phyloP scores from a whole-genome alignment of 2,888 invertebrate genomes.

The Thymelicus acteon region DNA sequence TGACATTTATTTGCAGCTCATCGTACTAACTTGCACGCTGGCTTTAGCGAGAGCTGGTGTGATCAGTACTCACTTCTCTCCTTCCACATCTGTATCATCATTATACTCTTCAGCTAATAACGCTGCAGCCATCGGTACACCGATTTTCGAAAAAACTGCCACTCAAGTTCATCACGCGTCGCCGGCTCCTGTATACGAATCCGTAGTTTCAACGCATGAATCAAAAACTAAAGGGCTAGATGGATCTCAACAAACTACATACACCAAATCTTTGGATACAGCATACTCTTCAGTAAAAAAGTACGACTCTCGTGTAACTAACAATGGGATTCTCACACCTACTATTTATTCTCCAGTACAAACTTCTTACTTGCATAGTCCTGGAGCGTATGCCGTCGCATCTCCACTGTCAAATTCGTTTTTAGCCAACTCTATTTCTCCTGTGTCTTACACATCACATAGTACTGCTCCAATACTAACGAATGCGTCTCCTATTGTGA shows the following conservation, averaged over 20 bases:
- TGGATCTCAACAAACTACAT: slow-evolving; percentile 45
- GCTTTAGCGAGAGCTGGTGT: slow-evolving; percentile 50
- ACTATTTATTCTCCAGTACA: slow-evolving; percentile 46
- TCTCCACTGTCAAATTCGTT: slow-evolving; percentile 37
- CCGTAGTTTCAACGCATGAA: slow-evolving; percentile 47
- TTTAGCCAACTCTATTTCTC: slow-evolving; percentile 42
- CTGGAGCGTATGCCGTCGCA: slow-evolving; percentile 40
- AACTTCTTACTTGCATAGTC: slow-evolving; percentile 37
- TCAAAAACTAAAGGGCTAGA: slow-evolving; percentile 44
- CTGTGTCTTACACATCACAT: slow-evolving; percentile 44
- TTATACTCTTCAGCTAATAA: slow-evolving; percentile 45
- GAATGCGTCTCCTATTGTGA: slow-evolving; percentile 42
- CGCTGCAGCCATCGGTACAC: slow-evolving; percentile 39
- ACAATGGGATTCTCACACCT: slow-evolving; percentile 41
- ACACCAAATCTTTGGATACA: slow-evolving; percentile 46
- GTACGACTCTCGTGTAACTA: slow-evolving; percentile 43
- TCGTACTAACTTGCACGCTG: slow-evolving; percentile 48
- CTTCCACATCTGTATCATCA: slow-evolving; percentile 45
- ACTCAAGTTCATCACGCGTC: slow-evolving; percentile 8
- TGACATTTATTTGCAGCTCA: slow-evolving; percentile 50
- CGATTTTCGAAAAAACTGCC: slow-evolving; percentile 35
- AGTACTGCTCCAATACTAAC: slow-evolving; percentile 35
- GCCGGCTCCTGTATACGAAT: slow-evolving; percentile 50
- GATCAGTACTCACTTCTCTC: slow-evolving; percentile 46
- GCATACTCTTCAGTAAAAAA: slow-evolving; percentile 46